Conservation (phyloP, 2,888 invertebrate species). For the Anagyrus pseudococci region DNA sequence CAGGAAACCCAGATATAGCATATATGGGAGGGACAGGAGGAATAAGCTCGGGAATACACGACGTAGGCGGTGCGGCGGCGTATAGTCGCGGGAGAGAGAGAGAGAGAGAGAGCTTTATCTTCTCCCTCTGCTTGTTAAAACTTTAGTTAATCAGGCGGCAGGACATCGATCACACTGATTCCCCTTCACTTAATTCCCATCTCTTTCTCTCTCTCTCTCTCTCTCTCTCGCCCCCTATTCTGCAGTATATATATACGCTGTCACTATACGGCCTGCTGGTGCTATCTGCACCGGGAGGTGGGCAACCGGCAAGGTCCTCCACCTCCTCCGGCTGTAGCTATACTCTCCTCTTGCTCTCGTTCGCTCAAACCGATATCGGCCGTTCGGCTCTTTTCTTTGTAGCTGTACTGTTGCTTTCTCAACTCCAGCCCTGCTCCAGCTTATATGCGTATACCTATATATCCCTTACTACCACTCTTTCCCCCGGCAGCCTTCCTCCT, state of each 20-base stretch:
- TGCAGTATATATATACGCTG: no score
- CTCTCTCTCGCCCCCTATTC: constrained; percentile 8
- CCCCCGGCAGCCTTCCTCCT: background rate
- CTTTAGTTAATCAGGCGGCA: constrained; percentile 58
- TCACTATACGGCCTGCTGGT: no score
- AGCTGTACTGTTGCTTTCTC: no score
- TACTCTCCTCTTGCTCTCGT: constrained; percentile 4
- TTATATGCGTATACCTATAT: background rate
- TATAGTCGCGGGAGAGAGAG: no score
- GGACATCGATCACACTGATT: constrained; percentile 59
- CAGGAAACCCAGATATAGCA: constrained; percentile 42
- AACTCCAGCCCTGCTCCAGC: background rate
- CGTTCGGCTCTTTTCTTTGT: background rate
- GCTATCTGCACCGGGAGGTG: no score
- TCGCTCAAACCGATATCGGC: background rate
- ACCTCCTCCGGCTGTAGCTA: no score
- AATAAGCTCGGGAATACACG: constrained; percentile 41
- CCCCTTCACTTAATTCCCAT: constrained; percentile 55
- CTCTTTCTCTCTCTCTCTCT: constrained; percentile 18
- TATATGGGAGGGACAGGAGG: no score
- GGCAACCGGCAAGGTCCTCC: no score
- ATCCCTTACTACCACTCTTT: no score
- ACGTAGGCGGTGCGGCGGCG: constrained; percentile 46
- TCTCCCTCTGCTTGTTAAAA: constrained; percentile 47
- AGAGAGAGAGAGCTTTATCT: background rate